Base-by-base conservation (phyloP, 2,113 vertebrate genomes). In the Malurus melanocephalus region DNA sequence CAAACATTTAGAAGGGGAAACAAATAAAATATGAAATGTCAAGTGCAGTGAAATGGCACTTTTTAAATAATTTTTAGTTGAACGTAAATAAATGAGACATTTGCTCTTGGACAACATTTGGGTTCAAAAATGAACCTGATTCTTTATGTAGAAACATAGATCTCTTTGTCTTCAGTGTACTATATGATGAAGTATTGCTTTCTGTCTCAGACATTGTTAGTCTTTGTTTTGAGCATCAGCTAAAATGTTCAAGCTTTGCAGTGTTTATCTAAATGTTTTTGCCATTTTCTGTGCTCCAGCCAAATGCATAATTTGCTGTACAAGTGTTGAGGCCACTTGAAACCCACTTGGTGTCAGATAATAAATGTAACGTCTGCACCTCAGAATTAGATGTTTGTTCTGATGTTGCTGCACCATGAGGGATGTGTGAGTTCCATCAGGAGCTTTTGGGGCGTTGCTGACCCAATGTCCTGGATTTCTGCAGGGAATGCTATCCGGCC, bases 401-500 rank as follows among this genome's bases (percentile, higher is more conserved):
- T 88, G 68, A 9, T 61, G 56, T 46, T 68, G 40, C 30, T 74
- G 30, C 33, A 6, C 42, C 22, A 6, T 22, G 49, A 64, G 45
- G 64, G 22, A 42, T n/a, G 45, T 65, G 30, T 46, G 67, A 10
- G 49, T 13, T 23, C 9, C 45, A 3, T 20, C 30, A 38, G 42
- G 35, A 20, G 33, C 2, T 18, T 30, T 27, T 72, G 45, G 68
- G 26, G 16, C 0, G 0, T 53, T 45, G 33, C 92, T 95, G n/a
- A 94, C 40, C 13, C 15, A 2, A 5, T 22, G 26, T 80, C 45
- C 42, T 85, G 46, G 3, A 85, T 90, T 89, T 80, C 69, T 67
- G 6, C 40, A 99, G 99, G 99, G 76, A 99, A 98, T 11, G 98
- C 99, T 5, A 98, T 99, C 85, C 97, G 98, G 90, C 99, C 98